Base-by-base conservation (phyloP, 1,140 invertebrate genomes). In the Trichomalopsis sarcophagae region DNA sequence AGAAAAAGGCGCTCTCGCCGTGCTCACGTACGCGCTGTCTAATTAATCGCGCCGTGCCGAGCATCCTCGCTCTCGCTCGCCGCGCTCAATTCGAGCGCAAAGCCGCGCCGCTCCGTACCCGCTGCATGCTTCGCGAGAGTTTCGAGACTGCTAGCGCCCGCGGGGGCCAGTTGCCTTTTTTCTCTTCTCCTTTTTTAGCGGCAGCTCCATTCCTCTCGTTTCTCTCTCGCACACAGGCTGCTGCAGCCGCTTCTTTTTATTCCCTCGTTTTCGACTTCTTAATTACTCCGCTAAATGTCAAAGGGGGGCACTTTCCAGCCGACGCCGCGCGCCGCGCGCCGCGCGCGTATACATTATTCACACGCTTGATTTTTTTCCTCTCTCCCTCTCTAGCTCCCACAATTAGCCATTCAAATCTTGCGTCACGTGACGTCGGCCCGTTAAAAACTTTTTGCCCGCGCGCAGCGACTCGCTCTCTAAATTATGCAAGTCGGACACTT, bases 231-330 rank as follows among this genome's bases (percentile, higher is more conserved):
- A 62, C n/a, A 62, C n/a, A n/a, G 6, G 1, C 17, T 62, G 55
- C 55, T 14, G 14, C 17, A 21, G 2, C 2, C 44, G 13, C 55
- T 17, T 62, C 68, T 71, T 71, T 71, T 71, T 71, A 71, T 71
- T 71, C 27, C 23, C 68, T 71, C 68, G 23, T 71, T 71, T 71
- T 71, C 68, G 68, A 33, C 68, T 71, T 71, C 68, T 71, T 71
- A 71, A 71, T 71, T 71, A 71, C 68, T 71, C 14, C 68, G 68
- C 14, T 71, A 71, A 71, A 71, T 71, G 68, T 71, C 68, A 71
- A 71, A 30, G 68, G 55, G 68, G 68, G 11, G 14, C 30, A 71
- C 68, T 71, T 71, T 71, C 55, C 6, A 62, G 55, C 55, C 55
- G 55, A n/a, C 55, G 55, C 55, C 17, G 21, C 30, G 68, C 68